A percentile compares a stretch with the other conserved stretches of the same genome.
Conservation (phyloP, 2,797 vertebrate species). For the Acanthiza pusilla region DNA sequence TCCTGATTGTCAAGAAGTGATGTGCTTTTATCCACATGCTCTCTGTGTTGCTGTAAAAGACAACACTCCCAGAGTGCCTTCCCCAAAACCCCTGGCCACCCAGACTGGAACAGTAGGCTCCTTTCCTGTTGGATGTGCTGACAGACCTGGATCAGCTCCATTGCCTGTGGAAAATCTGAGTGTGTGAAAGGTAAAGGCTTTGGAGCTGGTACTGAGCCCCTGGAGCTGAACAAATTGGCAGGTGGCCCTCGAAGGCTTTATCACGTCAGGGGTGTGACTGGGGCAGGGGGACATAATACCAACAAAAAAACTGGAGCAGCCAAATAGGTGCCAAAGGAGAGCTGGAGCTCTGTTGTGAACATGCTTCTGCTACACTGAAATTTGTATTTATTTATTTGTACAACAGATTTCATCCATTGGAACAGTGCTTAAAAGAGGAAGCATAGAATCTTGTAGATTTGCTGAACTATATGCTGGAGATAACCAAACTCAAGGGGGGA, state of each 20-base stretch:
- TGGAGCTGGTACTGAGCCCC: no score
- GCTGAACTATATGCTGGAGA: not conserved
- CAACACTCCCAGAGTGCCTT: not conserved
- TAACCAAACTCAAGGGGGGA: not conserved
- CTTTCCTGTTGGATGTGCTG: not conserved
- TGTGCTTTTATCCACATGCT: not conserved
- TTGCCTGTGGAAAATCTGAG: not conserved
- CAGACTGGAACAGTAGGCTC: not conserved
- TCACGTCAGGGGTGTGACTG: not conserved
- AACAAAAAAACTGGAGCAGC: no score
- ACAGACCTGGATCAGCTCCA: not conserved
- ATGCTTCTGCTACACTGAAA: not conserved
- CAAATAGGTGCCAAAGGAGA: not conserved
- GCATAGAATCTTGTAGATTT: not conserved
- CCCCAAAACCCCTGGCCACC: not conserved
- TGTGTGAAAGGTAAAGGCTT: not conserved
- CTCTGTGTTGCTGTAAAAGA: not conserved
- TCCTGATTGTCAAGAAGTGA: not conserved
- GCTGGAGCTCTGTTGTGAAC: not conserved
- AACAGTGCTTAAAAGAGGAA: not conserved
- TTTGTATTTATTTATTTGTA: not conserved
- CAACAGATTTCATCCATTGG: no score
- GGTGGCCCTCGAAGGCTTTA: not conserved
- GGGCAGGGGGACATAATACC: rapidly evolving
- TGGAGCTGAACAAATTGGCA: not conserved